Evolutionary conservation across 2,888 invertebrate species (phyloP).

Genomic region (Autographa pulchrina): DNA sequence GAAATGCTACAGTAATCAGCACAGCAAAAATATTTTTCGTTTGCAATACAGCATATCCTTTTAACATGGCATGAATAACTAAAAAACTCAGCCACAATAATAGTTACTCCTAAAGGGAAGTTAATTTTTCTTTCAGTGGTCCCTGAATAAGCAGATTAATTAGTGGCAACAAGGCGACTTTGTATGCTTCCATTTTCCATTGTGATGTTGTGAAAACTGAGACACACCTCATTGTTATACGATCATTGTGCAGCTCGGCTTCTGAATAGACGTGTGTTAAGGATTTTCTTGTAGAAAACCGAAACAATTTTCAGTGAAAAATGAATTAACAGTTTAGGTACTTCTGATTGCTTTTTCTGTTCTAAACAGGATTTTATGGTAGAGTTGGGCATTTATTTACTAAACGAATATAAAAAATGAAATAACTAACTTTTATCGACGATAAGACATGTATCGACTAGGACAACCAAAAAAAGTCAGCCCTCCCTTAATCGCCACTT

Average conservation of each 20-base stretch:
- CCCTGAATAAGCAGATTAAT: slow-evolving; percentile 73
- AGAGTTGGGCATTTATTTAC: too few relatives aligned
- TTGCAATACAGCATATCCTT: slow-evolving; percentile 25
- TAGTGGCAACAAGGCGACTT: slow-evolving; percentile 75
- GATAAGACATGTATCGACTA: too few relatives aligned
- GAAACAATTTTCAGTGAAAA: slow-evolving; percentile 38
- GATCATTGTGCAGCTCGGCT: slow-evolving; percentile 48
- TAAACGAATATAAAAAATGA: too few relatives aligned
- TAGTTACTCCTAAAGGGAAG: slow-evolving; percentile 41
- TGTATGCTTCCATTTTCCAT: slow-evolving; percentile 71
- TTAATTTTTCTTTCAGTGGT: slow-evolving; percentile 49
- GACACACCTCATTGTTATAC: slow-evolving; percentile 53
- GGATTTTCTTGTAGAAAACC: slow-evolving; percentile 45
- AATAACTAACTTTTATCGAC: too few relatives aligned
- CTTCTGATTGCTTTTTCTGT: not conserved
- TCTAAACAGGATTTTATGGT: not conserved
- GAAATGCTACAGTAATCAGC: slow-evolving; percentile 2
- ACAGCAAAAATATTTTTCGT: slow-evolving; percentile 16
- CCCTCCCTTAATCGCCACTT: too few relatives aligned
- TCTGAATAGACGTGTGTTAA: slow-evolving; percentile 48
- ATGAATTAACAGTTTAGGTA: slow-evolving; percentile 20
- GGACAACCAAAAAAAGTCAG: too few relatives aligned
- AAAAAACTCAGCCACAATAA: slow-evolving; percentile 42
- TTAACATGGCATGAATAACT: slow-evolving; percentile 49
- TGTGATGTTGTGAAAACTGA: slow-evolving; percentile 72